A percentile compares a stretch with the other conserved stretches of the same genome.
phyloP scores from a whole-genome alignment of 1,140 invertebrate species.

The Calliphora vicina region DNA sequence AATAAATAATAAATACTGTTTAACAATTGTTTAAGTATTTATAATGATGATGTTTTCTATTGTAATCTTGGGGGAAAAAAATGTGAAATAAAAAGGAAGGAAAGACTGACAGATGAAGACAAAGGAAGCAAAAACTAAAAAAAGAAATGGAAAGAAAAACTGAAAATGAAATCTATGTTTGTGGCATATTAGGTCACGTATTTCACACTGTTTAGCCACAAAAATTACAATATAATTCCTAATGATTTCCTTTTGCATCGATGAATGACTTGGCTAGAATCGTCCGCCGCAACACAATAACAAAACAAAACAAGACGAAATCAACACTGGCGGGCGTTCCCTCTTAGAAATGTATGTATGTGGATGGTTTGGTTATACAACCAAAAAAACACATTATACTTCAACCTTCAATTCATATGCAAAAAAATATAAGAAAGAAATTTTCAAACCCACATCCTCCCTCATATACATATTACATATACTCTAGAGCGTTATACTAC shows the following conservation, averaged over 20 bases:
- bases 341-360: background rate
- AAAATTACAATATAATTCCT: slow-evolving; percentile 19
- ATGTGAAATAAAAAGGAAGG: background rate
- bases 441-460: too few species aligned
- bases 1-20: background rate
- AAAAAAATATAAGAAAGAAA: too few species aligned
- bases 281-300: background rate
- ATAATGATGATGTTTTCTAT: background rate
- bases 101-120: too few species aligned
- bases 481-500: background rate
- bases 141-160: too few species aligned
- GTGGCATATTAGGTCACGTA: slow-evolving; percentile 21
- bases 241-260: background rate
- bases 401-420: too few species aligned
- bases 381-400: too few species aligned
- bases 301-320: background rate
- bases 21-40: background rate
- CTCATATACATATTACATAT: too few species aligned
- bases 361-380: background rate
- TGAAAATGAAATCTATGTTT: slow-evolving; percentile 11
- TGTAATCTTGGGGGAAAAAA: background rate
- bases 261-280: background rate
- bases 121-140: too few species aligned
- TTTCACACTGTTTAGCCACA: slow-evolving; percentile 30
- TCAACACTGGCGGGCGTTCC: background rate